Evolutionary conservation across 2,797 vertebrate genomes (phyloP).

Genomic region (Hippopotamyrus pictus): DNA sequence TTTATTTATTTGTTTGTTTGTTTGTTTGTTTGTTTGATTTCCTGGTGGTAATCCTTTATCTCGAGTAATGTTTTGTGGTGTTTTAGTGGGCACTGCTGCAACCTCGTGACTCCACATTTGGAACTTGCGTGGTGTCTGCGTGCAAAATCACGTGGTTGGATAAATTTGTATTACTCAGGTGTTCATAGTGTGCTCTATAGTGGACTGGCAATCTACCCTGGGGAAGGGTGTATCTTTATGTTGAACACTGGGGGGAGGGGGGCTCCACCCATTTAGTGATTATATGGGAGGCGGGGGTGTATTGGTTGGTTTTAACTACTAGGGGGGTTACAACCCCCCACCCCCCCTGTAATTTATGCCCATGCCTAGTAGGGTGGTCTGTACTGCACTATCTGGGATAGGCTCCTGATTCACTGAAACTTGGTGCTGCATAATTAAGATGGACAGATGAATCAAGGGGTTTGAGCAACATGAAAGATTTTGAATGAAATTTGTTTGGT

Average conservation of each 20-base stretch:
- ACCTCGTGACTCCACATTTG: background rate
- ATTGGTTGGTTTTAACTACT: background rate
- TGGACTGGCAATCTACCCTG: background rate
- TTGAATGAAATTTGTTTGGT: background rate
- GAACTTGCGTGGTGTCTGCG: background rate
- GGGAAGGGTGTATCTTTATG: background rate
- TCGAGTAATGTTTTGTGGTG: background rate
- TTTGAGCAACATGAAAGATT: background rate
- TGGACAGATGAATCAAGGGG: background rate
- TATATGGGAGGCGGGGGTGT: background rate
- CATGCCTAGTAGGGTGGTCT: background rate
- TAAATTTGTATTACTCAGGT: background rate
- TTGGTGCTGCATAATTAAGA: background rate
- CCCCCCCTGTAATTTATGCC: background rate
- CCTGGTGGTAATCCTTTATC: background rate
- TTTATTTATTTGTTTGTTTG: background rate
- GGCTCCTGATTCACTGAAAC: background rate
- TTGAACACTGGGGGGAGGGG: no score
- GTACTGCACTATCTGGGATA: background rate
- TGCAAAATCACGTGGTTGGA: background rate
- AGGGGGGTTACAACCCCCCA: background rate
- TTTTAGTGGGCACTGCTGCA: background rate
- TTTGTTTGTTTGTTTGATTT: background rate
- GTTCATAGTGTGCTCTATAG: background rate
- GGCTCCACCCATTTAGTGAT: no score